phyloP scores from a whole-genome alignment of 2,797 vertebrate genomes.

The Silurus lanzhouensis region DNA sequence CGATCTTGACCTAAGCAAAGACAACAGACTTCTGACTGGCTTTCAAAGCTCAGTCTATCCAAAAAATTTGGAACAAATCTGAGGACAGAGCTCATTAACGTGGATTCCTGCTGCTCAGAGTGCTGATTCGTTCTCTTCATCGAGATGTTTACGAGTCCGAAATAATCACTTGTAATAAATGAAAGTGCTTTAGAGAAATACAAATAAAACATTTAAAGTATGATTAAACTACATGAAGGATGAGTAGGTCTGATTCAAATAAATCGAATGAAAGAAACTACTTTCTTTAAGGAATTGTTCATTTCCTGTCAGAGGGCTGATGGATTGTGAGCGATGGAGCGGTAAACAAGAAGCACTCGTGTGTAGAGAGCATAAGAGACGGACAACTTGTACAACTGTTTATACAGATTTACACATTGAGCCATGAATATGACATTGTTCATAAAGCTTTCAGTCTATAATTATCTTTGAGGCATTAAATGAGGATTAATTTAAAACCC shows the following conservation, averaged over 20 bases:
- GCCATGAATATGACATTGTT: not conserved
- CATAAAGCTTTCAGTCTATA: not conserved
- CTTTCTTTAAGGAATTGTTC: not conserved
- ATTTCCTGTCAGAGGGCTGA: conserved; percentile 51
- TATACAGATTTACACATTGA: not conserved
- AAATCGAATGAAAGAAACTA: not conserved
- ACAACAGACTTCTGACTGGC: not conserved
- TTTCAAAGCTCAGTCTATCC: conserved; percentile 29
- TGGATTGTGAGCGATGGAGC: conserved; percentile 74
- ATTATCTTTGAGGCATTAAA: not conserved
- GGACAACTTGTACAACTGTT: not conserved
- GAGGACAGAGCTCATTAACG: conserved; percentile 71
- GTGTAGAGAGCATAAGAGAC: not conserved
- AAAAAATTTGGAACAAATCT: conserved; percentile 66
- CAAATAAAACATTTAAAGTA: not conserved
- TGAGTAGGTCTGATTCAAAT: not conserved
- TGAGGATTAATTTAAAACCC: not conserved
- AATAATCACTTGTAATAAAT: not conserved
- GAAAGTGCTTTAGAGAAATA: not conserved
- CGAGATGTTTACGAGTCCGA: not conserved
- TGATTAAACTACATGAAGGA: not conserved
- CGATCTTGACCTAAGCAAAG: not conserved
- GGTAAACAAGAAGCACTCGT: not conserved
- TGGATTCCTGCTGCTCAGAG: conserved; percentile 68
- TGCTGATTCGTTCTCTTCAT: not conserved